These are phyloP conservation scores for Andinoacara biseriatus DNA, from an alignment of 2,113 vertebrate species.

Conservation along the genomic window DNA sequence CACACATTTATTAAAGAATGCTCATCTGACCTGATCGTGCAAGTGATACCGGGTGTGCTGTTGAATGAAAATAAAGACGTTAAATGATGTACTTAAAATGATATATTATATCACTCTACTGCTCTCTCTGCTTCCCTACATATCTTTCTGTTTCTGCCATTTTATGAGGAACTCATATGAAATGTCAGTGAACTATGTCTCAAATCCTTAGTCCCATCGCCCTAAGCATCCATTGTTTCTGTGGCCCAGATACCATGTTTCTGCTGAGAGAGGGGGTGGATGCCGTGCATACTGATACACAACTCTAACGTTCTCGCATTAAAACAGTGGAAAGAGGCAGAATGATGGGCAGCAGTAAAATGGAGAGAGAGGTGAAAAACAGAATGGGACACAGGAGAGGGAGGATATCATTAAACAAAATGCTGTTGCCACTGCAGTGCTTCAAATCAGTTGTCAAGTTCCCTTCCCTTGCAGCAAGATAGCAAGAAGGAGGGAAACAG, in stretches of 20 bases:
- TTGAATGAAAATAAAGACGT: not conserved
- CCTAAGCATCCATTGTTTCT: constrained; percentile 38
- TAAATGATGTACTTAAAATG: not conserved
- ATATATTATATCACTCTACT: not conserved
- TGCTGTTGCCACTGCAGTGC: constrained; percentile 9
- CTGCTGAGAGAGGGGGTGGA: constrained; percentile 29
- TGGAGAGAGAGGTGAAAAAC: constrained; percentile 16
- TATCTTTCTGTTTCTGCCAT: not conserved
- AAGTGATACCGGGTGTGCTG: not conserved
- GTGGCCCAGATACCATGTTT: constrained; percentile 28
- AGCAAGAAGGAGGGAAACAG: constrained; percentile 28
- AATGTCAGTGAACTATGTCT: constrained; percentile 16
- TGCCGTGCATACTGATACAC: constrained; percentile 41
- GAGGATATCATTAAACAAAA: constrained; percentile 36
- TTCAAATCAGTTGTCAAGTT: constrained; percentile 57
- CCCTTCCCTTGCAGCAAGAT: constrained; percentile 35
- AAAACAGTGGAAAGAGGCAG: constrained; percentile 24
- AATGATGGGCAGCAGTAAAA: not conserved
- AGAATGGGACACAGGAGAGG: constrained; percentile 11
- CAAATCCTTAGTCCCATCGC: constrained; percentile 3
- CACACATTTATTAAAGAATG: not conserved
- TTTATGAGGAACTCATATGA: not conserved
- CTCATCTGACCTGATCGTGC: not conserved
- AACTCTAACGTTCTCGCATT: constrained; percentile 27
- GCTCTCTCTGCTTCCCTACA: not conserved